Base-by-base conservation (phyloP, 2,888 invertebrate species). In the Eristalinus aeneus region DNA sequence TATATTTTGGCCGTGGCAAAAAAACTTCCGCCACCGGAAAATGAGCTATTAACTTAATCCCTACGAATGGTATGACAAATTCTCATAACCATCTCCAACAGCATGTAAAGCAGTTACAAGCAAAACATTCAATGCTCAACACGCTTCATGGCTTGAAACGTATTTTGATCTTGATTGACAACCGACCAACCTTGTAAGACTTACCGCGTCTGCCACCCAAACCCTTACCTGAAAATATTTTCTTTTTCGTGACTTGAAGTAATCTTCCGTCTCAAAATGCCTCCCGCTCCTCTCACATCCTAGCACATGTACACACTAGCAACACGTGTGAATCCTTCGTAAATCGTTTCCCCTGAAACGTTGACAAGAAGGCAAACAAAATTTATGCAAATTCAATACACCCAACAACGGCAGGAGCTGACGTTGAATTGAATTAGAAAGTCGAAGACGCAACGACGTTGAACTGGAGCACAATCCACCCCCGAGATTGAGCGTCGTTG, bases 301-400 rank as follows among this genome's bases (percentile, higher is more conserved):
- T 46, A n/a, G 46, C 16, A 46, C 46, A 16, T 16, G 16, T 46
- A 16, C 5, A 16, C 46, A 5, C 46, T 16, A 46, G n/a, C 46
- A 46, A 46, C 46, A 46, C 46, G 46, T 16, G 46, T 16, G 46
- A 16, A 16, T 16, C 46, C 46, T 46, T 46, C 46, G 46, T 56
- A 56, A 56, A 56, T 56, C 11, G 56, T 23, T 56, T 56, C 23
- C 56, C 23, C 11, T n/a, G 23, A 23, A 56, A 56, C 23, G 56
- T n/a, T 27, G 56, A 56, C 56, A 56, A 56, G 56, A 56, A 56
- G 23, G 56, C 22, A 56, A 23, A 22, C 22, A 27, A 23, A 56
- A 56, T 56, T 56, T 56, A 56, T 56, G 56, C 56, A 56, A 56
- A 56, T 27, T 56, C 56, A 56, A 56, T 56, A 56, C 22, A 56